These are phyloP conservation scores for Paguma larvata DNA, from an alignment of 2,797 vertebrate genomes.

Conservation along the genomic window DNA sequence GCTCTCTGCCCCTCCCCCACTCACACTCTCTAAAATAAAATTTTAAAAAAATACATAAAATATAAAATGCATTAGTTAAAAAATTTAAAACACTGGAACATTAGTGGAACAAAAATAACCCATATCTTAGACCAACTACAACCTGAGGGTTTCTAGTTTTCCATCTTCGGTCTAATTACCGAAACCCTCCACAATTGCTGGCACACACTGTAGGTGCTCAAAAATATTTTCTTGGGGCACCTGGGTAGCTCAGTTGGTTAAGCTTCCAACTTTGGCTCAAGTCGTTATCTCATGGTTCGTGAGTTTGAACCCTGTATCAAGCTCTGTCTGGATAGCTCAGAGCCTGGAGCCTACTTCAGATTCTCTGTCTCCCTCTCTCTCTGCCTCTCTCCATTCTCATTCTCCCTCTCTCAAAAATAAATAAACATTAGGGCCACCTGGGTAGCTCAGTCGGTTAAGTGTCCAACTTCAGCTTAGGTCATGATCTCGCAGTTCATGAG, in stretches of 20 bases:
- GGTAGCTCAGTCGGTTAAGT: too few species aligned
- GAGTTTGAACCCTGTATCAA: too few species aligned
- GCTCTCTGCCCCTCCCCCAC: not conserved
- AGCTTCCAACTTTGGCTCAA: too few species aligned
- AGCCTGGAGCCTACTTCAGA: too few species aligned
- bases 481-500: too few species aligned
- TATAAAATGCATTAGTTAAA: conserved; percentile 41
- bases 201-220: not conserved
- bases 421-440: too few species aligned
- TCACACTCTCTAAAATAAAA: not conserved
- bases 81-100: not conserved
- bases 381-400: too few species aligned
- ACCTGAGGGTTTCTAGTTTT: not conserved
- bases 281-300: too few species aligned
- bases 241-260: not conserved
- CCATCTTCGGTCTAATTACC: not conserved
- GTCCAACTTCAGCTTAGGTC: too few species aligned
- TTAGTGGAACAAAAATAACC: not conserved
- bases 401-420: too few species aligned
- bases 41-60: not conserved
- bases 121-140: not conserved
- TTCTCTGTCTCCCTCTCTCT: too few species aligned
- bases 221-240: not conserved
- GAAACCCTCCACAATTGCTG: not conserved
- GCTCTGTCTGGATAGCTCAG: too few species aligned